A percentile compares a stretch with the other conserved stretches of the same genome.
These are phyloP conservation scores for Sebastes vulpes DNA, from an alignment of 2,797 vertebrate species.

Conservation along the genomic window DNA sequence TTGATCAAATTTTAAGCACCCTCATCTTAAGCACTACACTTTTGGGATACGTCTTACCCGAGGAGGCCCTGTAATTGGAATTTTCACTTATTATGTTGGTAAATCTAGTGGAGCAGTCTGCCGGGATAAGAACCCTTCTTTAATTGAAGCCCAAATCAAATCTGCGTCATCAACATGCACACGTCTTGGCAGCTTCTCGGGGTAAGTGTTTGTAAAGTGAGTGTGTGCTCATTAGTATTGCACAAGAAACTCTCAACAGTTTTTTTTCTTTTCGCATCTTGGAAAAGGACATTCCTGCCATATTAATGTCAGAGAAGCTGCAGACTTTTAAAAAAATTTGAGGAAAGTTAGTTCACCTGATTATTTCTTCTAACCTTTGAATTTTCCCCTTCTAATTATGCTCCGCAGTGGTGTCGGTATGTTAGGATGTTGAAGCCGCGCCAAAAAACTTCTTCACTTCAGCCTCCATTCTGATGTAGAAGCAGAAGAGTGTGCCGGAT, in stretches of 20 bases:
- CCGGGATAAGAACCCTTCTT: constrained; percentile 4
- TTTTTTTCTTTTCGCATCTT: background rate
- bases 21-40: background rate
- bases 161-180: constrained; percentile 22
- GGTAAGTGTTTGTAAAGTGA: constrained; percentile 24
- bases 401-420: background rate
- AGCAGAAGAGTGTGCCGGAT: background rate
- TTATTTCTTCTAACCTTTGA: constrained; percentile 38
- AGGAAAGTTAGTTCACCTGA: constrained; percentile 33
- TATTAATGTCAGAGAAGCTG: constrained; percentile 31
- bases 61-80: background rate
- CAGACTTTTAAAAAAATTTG: constrained; percentile 6
- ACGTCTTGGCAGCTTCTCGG: constrained; percentile 3
- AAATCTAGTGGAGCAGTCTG: constrained; percentile 10
- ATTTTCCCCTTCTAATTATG: constrained; percentile 29
- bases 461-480: background rate
- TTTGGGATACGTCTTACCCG: background rate
- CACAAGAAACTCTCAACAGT: background rate
- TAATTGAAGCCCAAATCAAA: constrained; percentile 32
- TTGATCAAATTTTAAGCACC: background rate
- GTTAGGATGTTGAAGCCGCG: background rate
- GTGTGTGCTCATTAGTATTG: constrained; percentile 41
- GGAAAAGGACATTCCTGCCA: constrained; percentile 46
- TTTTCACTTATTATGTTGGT: background rate
- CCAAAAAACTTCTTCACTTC: background rate